Evolutionary conservation across 2,797 vertebrate species (phyloP).

Genomic region (Acrossocheilus fasciatus): DNA sequence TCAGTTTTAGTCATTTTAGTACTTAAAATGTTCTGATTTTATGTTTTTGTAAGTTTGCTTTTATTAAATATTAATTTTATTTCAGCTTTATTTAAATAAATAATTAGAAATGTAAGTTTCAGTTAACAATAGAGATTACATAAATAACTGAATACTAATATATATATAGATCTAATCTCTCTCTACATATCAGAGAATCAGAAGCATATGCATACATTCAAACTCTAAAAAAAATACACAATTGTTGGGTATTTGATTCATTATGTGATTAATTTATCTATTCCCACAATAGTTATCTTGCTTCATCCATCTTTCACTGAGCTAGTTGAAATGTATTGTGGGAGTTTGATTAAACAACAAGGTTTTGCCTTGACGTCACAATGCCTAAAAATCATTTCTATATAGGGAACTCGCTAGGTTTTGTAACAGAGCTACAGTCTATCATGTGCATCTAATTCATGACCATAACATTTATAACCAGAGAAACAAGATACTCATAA

Average conservation of each 20-base stretch:
- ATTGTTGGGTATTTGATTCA: not conserved
- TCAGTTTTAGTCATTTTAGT: too few species aligned
- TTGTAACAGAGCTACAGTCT: not conserved
- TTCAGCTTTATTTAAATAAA: too few species aligned
- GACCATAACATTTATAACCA: conserved; percentile 1
- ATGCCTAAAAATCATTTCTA: not conserved
- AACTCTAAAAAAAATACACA: not conserved
- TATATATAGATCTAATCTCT: too few species aligned
- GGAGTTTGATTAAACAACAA: not conserved
- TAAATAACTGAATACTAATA: too few species aligned
- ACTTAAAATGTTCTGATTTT: too few species aligned
- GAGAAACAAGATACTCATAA: not conserved
- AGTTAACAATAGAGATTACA: too few species aligned
- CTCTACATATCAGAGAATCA: not conserved
- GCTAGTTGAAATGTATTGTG: not conserved
- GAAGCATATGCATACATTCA: not conserved
- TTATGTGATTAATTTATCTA: not conserved
- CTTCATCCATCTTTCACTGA: not conserved
- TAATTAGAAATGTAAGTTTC: too few species aligned
- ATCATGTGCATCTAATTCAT: not conserved
- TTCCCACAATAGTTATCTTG: not conserved
- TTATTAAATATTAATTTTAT: too few species aligned
- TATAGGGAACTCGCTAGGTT: not conserved
- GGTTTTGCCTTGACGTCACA: not conserved
- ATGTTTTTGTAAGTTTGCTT: too few species aligned